phyloP scores from a whole-genome alignment of 2,113 vertebrate genomes.

The Cyprinodon variegatus region DNA sequence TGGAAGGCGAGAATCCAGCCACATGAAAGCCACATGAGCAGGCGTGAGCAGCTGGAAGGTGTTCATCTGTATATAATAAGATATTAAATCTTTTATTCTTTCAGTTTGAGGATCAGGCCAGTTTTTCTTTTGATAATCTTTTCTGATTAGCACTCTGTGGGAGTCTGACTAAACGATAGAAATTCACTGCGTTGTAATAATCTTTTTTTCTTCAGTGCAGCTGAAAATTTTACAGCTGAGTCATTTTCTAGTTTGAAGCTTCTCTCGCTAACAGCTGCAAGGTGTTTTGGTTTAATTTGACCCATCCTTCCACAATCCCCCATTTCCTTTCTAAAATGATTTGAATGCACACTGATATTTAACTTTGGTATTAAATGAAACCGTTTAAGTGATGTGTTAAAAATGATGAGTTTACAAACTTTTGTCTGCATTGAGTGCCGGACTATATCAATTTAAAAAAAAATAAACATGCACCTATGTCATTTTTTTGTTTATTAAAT shows the following conservation, averaged over 20 bases:
- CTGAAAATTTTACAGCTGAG: background rate
- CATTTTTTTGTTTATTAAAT: too few relatives aligned
- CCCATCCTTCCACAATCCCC: too few relatives aligned
- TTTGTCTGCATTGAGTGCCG: too few relatives aligned
- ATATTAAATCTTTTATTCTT: background rate
- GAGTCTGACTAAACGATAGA: background rate
- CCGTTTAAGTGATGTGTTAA: too few relatives aligned
- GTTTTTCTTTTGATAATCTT: background rate
- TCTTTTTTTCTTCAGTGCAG: background rate
- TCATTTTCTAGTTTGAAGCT: slow-evolving; percentile 8
- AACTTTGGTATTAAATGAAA: too few relatives aligned
- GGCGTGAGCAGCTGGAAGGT: background rate
- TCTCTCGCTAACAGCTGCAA: slow-evolving; percentile 16
- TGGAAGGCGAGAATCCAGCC: background rate
- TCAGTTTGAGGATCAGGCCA: background rate
- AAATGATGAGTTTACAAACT: too few relatives aligned
- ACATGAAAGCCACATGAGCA: background rate
- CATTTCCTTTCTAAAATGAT: too few relatives aligned
- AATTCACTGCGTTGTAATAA: background rate
- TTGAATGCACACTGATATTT: too few relatives aligned
- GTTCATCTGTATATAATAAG: background rate
- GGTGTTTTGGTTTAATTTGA: slow-evolving; percentile 22
- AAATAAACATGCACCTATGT: too few relatives aligned
- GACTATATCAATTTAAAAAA: too few relatives aligned
- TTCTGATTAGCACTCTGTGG: background rate